A percentile compares a stretch with the other conserved stretches of the same genome.
These are phyloP conservation scores for Chironomus tentans DNA, from an alignment of 2,888 invertebrate genomes.

Conservation along the genomic window DNA sequence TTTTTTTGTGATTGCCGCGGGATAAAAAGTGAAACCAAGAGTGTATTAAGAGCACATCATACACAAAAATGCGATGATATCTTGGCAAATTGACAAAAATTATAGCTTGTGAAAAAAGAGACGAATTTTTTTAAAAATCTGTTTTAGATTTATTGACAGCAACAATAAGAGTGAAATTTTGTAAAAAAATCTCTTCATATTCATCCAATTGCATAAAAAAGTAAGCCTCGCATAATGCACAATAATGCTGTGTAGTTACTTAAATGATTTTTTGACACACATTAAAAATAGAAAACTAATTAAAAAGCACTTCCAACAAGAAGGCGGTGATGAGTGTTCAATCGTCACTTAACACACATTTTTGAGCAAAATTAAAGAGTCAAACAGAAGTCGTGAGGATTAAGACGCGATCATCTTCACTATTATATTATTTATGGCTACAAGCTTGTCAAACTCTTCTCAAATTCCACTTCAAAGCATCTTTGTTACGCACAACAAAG, in stretches of 20 bases:
- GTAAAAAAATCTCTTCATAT: neutral
- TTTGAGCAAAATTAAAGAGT: neutral
- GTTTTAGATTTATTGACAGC: neutral
- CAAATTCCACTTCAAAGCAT: no score
- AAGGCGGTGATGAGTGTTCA: neutral
- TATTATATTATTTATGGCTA: no score
- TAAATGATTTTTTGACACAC: no score
- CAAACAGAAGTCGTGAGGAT: neutral
- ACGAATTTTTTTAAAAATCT: neutral
- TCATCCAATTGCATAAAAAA: neutral
- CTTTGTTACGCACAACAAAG: neutral
- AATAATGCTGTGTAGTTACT: neutral
- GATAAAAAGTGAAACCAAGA: neutral
- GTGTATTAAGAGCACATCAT: neutral
- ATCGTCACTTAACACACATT: neutral
- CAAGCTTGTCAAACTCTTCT: no score
- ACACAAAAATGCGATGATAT: neutral
- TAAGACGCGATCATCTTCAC: neutral
- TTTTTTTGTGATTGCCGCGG: neutral
- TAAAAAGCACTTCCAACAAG: neutral
- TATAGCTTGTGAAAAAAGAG: neutral
- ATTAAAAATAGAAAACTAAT: neutral
- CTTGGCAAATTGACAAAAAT: neutral
- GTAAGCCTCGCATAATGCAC: neutral
- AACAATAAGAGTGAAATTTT: neutral